Evolutionary conservation across 2,888 invertebrate genomes (phyloP), one percentile per base, ranked within the genome.

Genomic region (Tetheella fluctuosa): DNA sequence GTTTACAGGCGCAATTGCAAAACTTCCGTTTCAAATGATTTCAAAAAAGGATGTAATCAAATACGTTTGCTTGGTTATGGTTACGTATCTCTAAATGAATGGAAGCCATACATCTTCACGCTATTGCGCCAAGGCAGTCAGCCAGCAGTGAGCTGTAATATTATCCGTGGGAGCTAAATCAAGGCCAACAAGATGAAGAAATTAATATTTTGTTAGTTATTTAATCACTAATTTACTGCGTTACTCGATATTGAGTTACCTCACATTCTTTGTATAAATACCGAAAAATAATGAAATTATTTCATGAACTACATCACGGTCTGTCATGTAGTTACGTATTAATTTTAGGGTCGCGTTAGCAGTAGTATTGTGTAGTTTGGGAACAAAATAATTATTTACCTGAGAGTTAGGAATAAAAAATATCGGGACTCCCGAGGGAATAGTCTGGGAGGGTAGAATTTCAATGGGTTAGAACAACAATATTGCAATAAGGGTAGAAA

Each of bases 81-180:
- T 48, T 48, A 48, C 48, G 48, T 48, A 48, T 48, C 7, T 48
- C 48, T 20, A n/a, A 42, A 48, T 48, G 48, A 48, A 48, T 48
- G 48, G 48, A 48, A 48, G 48, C 48, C 48, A 48, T 48, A 48
- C 48, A 48, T 48, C 48, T 20, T 48, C 48, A 48, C 10, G 48
- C 48, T 48, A 48, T 48, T 48, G 48, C 48, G 48, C 48, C 20
- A 48, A 48, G 42, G 42, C 42, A 17, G 17, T 42, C 4, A n/a
- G n/a, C n/a, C n/a, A 48, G 48, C 48, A 48, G 17, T 48, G 17
- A 48, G 48, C 48, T 48, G 48, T 48, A 48, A 48, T 48, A 48
- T 1, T 17, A 48, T 48, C 48, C 20, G 48, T 48, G 48, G 48
- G 48, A 48, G 48, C n/a, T 20, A 20, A 48, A 48, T 48, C 48